These are phyloP conservation scores for Nettapus auritus DNA, from an alignment of 2,113 vertebrate genomes.

Conservation along the genomic window DNA sequence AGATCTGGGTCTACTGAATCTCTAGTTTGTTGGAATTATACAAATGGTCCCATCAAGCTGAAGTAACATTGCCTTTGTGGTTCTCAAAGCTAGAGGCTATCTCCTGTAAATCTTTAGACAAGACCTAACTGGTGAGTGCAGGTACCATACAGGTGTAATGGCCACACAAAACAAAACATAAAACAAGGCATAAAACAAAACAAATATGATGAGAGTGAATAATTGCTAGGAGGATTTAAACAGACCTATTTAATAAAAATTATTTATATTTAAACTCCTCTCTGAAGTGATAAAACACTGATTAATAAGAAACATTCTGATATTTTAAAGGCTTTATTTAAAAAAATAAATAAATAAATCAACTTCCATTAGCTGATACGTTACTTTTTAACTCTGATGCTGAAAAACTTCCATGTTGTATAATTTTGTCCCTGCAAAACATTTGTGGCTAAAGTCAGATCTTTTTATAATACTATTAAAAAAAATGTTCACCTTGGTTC, in stretches of 20 bases:
- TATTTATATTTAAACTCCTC: neutral
- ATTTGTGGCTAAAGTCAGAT: neutral
- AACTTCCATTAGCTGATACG: neutral
- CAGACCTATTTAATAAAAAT: neutral
- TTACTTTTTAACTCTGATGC: neutral
- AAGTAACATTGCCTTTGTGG: neutral
- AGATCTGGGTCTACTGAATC: neutral
- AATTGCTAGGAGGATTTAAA: neutral
- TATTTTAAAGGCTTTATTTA: neutral
- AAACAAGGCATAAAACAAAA: neutral
- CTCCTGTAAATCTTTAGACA: neutral
- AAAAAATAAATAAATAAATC: neutral
- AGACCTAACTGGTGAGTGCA: neutral
- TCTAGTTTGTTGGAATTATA: neutral
- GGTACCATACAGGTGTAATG: neutral
- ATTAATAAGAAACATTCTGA: neutral
- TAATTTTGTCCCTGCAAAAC: neutral
- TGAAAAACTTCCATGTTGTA: neutral
- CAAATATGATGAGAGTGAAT: neutral
- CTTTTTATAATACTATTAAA: neutral
- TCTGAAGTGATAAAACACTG: neutral
- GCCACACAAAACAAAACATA: neutral
- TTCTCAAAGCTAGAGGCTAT: neutral
- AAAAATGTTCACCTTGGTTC: neutral
- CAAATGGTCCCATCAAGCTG: neutral